Base-by-base conservation (phyloP, 37 sponge, comb jelly and placozoan species). In the Corticium candelabrum region DNA sequence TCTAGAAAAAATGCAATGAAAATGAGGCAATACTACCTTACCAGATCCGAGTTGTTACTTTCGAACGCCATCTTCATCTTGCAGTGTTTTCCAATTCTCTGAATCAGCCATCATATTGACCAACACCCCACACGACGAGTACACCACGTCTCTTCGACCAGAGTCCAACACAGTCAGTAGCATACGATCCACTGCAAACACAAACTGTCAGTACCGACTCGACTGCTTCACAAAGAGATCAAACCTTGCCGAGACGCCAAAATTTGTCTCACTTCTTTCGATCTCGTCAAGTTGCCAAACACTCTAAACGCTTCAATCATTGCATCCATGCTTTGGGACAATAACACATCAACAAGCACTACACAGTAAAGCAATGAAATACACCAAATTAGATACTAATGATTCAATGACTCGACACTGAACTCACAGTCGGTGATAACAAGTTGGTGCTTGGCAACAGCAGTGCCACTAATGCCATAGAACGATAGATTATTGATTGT, bases 111-210 rank as follows among this genome's bases (percentile, higher is more conserved):
- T 87, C 39, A 95, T 68, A 75, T 95, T 95, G 73, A 95, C 39
- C 41, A 95, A 80, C 1, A 95, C 88, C 21, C 96, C 96, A 81
- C 96, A 95, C 34, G 87, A 62, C 35, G 83, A 80, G 69, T 83
- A 95, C 37, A 95, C 93, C 82, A 91, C 29, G 68, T 95, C 96
- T 35, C 84, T 36, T 7, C 82, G 75, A 31, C 75, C 89, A 76
- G 93, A 86, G 84, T 95, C 96, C 70, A 91, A 70, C 35, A 94
- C 67, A 1, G 87, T 77, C 2, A 90, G 40, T 82, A 94, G 41
- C 41, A 90, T 35, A 39, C 87, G 85, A 80, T 80, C 88, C 41
- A 93, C 94, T 93, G 69, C 37, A 76, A 34, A 27, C 62, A 50
- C 15, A 50, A 21, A 50, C 11, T 27, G 21, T 27, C 11, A 50